Base-by-base conservation (phyloP, 2,888 invertebrate genomes). In the Phrixothrix hirtus region DNA sequence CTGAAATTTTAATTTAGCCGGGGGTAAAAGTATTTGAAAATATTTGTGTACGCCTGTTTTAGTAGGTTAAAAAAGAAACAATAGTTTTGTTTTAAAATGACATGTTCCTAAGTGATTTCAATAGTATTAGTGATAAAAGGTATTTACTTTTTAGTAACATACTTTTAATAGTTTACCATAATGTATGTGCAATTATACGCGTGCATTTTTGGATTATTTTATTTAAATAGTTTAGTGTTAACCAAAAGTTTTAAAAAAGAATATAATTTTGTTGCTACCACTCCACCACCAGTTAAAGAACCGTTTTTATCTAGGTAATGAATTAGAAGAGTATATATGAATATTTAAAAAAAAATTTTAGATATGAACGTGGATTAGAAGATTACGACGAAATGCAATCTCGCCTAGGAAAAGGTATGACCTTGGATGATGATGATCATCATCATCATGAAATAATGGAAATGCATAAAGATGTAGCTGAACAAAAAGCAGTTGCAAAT, bases 401-500 rank as follows among this genome's bases (percentile, higher is more conserved):
- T 42, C 68, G 60, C 64, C 56, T 70, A 62, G 60, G 67, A 16
- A 67, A 70, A 62, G 80, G 76, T 62, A 74, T 79, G 70, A 73
- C 79, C 46, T 76, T 79, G 14, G 75, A 77, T 48, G 79, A 80
- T 48, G 77, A 78, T 50, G 69, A 79, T 25, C 78, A 81, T 49
- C 77, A 79, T 59, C 68, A 75, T 26, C 78, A 68, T 25, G 60
- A 61, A 67, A 77, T 79, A 43, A 75, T 79, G 38, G 74, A 78
- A 51, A 61, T 73, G 3, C 78, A 79, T 37, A 73, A 78, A 29
- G 72, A 77, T 41, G 77, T 79, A 17, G 66, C 65, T 48, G 78
- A 83, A 74, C 72, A 76, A 31, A 82, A 84, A 67, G 80, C 81
- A 58, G 78, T 82, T 9, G 84, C 84, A 73, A 78, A 79, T 16